Percentiles rank a stretch among this genome's conserved stretches.
Conservation (phyloP, 1,140 invertebrate species). For the Nephila pilipes region DNA sequence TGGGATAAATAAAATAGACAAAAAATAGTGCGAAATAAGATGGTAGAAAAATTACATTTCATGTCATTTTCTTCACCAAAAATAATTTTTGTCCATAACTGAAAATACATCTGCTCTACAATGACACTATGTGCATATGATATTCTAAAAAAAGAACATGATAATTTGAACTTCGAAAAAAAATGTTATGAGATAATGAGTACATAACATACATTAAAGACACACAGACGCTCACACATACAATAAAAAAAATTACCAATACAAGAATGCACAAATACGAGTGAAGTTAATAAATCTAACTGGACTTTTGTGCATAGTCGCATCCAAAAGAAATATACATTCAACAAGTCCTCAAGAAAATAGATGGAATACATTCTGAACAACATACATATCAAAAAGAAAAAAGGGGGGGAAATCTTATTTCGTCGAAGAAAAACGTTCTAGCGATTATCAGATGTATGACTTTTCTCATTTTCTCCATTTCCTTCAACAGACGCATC, state of each 20-base stretch:
- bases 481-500: background rate
- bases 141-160: background rate
- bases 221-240: background rate
- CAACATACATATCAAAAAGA: background rate
- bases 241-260: conserved; percentile 1
- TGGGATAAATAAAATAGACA: too few relatives aligned
- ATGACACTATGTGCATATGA: background rate
- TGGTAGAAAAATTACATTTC: background rate
- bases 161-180: conserved; percentile 45
- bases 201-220: background rate
- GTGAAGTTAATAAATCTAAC: conserved; percentile 63
- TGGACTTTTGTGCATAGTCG: background rate
- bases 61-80: background rate
- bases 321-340: conserved; percentile 15
- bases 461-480: background rate
- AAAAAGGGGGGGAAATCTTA: background rate
- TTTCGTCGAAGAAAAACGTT: background rate
- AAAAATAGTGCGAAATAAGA: background rate
- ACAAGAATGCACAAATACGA: conserved; percentile 16
- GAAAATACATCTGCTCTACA: background rate
- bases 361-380: conserved; percentile 9
- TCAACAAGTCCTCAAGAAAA: background rate
- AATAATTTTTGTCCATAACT: background rate
- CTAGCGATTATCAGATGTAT: background rate
- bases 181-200: background rate